These are phyloP conservation scores for Malthinus seriepunctatus DNA, from an alignment of 2,888 invertebrate genomes.

Conservation along the genomic window DNA sequence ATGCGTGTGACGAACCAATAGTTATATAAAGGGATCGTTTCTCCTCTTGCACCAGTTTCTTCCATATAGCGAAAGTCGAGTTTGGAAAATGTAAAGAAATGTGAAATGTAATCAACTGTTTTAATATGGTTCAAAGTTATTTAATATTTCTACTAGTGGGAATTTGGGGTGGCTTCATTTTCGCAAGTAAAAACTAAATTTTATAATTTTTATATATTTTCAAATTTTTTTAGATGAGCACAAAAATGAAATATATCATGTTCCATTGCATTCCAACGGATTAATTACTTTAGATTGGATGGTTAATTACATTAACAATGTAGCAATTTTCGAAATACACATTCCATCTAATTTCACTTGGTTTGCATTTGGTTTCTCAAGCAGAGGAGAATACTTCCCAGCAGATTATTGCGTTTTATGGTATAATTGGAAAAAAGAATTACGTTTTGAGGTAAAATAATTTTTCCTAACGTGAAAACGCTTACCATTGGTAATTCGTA, in stretches of 20 bases:
- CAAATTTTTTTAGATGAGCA: neutral
- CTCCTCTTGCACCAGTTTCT: too few relatives aligned
- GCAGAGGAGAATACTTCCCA: constrained; percentile 71
- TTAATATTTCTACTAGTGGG: too few relatives aligned
- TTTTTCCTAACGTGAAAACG: neutral
- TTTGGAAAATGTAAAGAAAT: too few relatives aligned
- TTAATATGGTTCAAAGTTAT: too few relatives aligned
- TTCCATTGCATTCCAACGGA: constrained; percentile 52
- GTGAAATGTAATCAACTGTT: too few relatives aligned
- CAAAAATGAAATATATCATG: constrained; percentile 42
- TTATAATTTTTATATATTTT: neutral
- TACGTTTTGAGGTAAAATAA: constrained; percentile 60
- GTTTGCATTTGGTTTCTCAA: constrained; percentile 88
- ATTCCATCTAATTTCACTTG: constrained; percentile 62
- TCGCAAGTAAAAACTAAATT: too few relatives aligned
- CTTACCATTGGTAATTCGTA: neutral
- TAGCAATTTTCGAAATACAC: constrained; percentile 58
- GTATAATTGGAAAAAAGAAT: constrained; percentile 67
- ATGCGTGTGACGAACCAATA: too few relatives aligned
- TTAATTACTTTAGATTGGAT: constrained; percentile 56
- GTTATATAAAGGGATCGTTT: too few relatives aligned
- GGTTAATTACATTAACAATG: constrained; percentile 52
- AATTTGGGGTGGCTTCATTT: too few relatives aligned
- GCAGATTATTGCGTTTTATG: constrained; percentile 85
- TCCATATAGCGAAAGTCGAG: too few relatives aligned